Base-by-base conservation (phyloP, 2,888 invertebrate species). In the Sacculina carcini region DNA sequence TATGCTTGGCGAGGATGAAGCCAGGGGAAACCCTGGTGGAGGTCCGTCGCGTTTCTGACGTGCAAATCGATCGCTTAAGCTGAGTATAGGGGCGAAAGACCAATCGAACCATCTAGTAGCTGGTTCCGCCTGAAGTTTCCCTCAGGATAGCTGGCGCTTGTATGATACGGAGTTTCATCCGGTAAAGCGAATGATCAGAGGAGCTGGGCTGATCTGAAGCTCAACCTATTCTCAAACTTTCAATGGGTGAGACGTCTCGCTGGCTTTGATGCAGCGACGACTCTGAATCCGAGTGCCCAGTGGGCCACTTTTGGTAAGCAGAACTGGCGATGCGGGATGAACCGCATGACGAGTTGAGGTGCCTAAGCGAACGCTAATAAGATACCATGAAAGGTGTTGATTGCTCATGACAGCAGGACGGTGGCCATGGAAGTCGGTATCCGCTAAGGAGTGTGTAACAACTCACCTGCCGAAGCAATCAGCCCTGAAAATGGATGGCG, bases 1-100 rank as follows among this genome's bases (percentile, higher is more conserved):
- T 74, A 74, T 75, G 72, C 73, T 71, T 73, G 74, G 71, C 70
- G 70, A 74, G 75, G 73, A 71, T 66, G 73, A 75, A 75, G 74
- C 62, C 73, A 71, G 71, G 71, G 72, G 73, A 73, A 74, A 74
- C 71, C 70, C 69, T 73, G 74, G 70, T 75, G 75, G 75, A 76
- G 71, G 75, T 71, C 73, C 73, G 74, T 66, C 75, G 74, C 74
- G 74, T 70, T 74, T 75, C 75, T 76, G 76, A 76, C 74, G 75
- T 76, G 76, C 76, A 77, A 77, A 77, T 77, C 76, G 76, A 75
- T 77, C 75, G 73, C 72, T n/a, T n/a, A n/a, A n/a, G n/a, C n/a
- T 75, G 74, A 72, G 74, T 74, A 75, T 75, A 76, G 75, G 72
- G 75, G 66, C 65, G 65, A 69, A 69, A 68, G 67, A 67, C 66